Evolutionary conservation across 1,140 invertebrate genomes (phyloP).

Genomic region (Drosophila paulistorum): DNA sequence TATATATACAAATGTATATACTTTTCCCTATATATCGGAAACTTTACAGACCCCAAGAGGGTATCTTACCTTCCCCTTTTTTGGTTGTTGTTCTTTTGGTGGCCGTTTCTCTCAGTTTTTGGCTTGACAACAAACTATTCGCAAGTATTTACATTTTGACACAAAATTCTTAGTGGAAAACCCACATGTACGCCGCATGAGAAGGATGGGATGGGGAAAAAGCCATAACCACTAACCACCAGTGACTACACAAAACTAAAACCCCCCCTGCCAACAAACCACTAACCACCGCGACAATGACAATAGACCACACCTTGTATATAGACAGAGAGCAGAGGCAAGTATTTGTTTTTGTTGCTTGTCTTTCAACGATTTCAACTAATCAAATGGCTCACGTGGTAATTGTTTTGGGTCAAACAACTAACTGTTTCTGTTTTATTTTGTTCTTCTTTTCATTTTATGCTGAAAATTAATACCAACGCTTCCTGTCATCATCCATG

Average conservation of each 20-base stretch:
- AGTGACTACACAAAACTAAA: constrained; percentile 3
- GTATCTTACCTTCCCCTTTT: not conserved
- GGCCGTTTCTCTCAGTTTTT: not conserved
- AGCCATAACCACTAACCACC: constrained; percentile 10
- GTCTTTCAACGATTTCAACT: constrained; percentile 19
- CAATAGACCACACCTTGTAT: constrained; percentile 36
- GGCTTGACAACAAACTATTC: constrained; percentile 50
- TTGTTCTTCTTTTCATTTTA: constrained; percentile 1
- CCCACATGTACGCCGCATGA: constrained; percentile 42
- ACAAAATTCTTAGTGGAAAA: constrained; percentile 58
- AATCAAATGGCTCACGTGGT: constrained; percentile 55
- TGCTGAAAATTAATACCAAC: constrained; percentile 38
- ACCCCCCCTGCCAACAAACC: not conserved
- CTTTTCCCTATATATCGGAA: constrained; percentile 24
- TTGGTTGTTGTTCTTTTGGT: not conserved
- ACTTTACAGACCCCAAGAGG: constrained; percentile 42
- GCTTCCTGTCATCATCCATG: constrained; percentile 19
- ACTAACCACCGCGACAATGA: constrained; percentile 2
- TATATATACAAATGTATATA: constrained; percentile 9
- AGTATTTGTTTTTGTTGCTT: constrained; percentile 28
- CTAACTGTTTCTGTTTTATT: constrained; percentile 15
- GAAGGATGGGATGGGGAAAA: not conserved
- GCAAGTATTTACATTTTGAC: constrained; percentile 48
- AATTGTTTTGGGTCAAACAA: constrained; percentile 34
- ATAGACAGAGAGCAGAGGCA: constrained; percentile 29